Base-by-base conservation (phyloP, 2,888 invertebrate genomes). In the Morinoia aosen region DNA sequence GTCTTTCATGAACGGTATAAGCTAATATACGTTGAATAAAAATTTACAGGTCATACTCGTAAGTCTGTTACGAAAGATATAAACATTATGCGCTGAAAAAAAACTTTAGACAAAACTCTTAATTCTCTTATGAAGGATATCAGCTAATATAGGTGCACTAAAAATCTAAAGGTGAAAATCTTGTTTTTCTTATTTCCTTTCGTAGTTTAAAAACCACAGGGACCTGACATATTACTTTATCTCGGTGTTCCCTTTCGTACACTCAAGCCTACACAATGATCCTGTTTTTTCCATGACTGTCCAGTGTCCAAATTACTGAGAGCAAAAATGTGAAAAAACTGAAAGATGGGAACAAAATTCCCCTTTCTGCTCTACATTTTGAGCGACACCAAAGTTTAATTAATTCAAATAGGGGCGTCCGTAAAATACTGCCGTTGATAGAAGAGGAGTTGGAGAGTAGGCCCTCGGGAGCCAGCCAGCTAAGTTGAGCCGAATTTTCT, bases 401-500 rank as follows among this genome's bases (percentile, higher is more conserved):
- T 93, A 93, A 93, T 93, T 93, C 93, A 57, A 93, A 93, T 33
- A 33, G 48, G 56, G 57, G 33, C 93, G 93, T 93, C 33, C n/a
- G 93, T 48, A 93, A 57, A 93, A 56, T 39, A 57, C 57, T 57
- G 57, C 93, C 93, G 48, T 93, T 57, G 93, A 93, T 57, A 93
- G 93, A 57, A 93, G 93, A 57, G 58, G 93, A 93, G 57, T 57
- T 93, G 56, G 12, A 57, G 39, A 57, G 39, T 39, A 93, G 48
- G 39, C 93, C 93, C 57, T 48, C 93, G 58, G 93, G 93, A 76
- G 93, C 57, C 33, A 33, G 76, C 76, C 56, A 93, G 93, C 57
- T 57, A 93, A 93, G 93, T 93, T 57, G 56, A 57, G 93, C 93
- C 93, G 57, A 93, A 93, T 93, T 93, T 93, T 93, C 93, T 57